phyloP scores from a whole-genome alignment of 2,797 vertebrate genomes.

The Clamator glandarius region DNA sequence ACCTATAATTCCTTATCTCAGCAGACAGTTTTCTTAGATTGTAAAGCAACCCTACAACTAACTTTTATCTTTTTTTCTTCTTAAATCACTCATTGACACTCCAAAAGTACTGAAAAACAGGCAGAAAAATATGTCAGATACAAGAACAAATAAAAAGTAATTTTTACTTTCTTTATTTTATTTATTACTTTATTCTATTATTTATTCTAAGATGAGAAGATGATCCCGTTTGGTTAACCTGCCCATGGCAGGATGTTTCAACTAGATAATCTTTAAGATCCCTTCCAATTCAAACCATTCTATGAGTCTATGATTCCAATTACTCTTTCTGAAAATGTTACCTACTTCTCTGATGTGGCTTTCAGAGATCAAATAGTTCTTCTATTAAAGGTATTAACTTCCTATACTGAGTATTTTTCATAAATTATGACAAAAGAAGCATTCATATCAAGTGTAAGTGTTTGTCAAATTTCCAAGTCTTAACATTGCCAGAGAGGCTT shows the following conservation, averaged over 20 bases:
- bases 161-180: background rate
- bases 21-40: background rate
- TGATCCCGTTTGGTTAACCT: background rate
- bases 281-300: too few species aligned
- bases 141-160: background rate
- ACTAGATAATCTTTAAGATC: too few species aligned
- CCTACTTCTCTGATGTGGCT: background rate
- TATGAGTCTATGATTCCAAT: background rate
- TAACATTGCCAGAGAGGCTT: background rate
- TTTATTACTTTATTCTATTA: too few species aligned
- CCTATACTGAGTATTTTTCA: background rate
- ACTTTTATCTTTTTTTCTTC: background rate
- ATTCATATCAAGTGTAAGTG: background rate
- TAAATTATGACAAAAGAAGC: background rate
- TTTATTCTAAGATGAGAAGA: background rate
- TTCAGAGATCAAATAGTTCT: background rate
- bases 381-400: background rate
- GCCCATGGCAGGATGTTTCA: too few species aligned
- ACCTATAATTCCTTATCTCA: background rate
- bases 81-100: background rate
- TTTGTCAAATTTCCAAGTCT: background rate
- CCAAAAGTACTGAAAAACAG: background rate
- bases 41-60: background rate
- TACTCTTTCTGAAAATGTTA: background rate
- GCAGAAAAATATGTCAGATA: background rate